phyloP scores from a whole-genome alignment of 2,888 invertebrate species.

The Nemurella pictetii region DNA sequence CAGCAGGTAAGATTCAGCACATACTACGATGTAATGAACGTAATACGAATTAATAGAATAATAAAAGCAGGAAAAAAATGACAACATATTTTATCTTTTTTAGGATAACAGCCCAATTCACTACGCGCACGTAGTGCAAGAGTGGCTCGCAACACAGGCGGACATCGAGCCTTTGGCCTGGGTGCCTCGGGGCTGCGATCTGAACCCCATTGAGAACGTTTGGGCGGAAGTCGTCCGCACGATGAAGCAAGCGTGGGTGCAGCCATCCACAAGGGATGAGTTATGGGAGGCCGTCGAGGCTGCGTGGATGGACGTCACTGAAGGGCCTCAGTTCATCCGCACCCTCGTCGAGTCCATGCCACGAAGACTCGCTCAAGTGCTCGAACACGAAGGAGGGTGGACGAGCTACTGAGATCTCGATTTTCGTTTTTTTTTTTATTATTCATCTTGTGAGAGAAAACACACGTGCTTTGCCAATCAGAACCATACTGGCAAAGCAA shows the following conservation, averaged over 20 bases:
- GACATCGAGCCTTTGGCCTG: slow-evolving; percentile 39
- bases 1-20: too few species aligned
- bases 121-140: slow-evolving; percentile 33
- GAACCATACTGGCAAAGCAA: too few species aligned
- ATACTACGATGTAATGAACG: too few species aligned
- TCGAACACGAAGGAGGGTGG: neutral
- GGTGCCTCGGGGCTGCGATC: slow-evolving; percentile 43
- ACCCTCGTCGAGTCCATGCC: slow-evolving; percentile 1
- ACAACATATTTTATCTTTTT: neutral
- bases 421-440: too few species aligned
- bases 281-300: too few species aligned
- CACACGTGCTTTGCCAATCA: too few species aligned
- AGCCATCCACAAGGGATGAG: neutral
- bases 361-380: neutral
- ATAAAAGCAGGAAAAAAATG: neutral
- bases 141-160: slow-evolving; percentile 41
- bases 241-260: slow-evolving; percentile 1
- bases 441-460: too few species aligned
- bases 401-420: neutral
- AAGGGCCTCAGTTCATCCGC: too few species aligned
- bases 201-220: slow-evolving; percentile 44
- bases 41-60: neutral
- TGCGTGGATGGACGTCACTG: too few species aligned
- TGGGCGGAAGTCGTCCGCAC: slow-evolving; percentile 42
- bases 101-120: slow-evolving; percentile 43